Percentiles rank a stretch among this genome's conserved stretches.
phyloP scores from a whole-genome alignment of 2,113 vertebrate species.

The Albula glossodonta region DNA sequence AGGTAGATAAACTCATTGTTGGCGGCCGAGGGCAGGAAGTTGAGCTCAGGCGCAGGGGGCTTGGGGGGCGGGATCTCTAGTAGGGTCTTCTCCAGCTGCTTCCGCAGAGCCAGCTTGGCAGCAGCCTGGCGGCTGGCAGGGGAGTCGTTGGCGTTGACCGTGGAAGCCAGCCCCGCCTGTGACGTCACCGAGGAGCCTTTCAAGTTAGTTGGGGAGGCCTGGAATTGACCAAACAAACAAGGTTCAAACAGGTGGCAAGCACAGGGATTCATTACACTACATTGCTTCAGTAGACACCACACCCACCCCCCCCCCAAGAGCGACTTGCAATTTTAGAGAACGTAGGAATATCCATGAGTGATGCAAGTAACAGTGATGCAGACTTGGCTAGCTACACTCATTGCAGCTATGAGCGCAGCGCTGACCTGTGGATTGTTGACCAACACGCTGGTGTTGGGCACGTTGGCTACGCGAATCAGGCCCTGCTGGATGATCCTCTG shows the following conservation, averaged over 20 bases:
- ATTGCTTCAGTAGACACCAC: too few species aligned
- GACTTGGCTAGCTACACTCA: too few species aligned
- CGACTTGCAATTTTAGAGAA: too few species aligned
- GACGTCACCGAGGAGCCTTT: slow-evolving; percentile 76
- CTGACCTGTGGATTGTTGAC: slow-evolving; percentile 86
- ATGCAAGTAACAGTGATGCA: too few species aligned
- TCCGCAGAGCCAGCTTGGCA: slow-evolving; percentile 89
- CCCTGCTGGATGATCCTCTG: slow-evolving; percentile 97
- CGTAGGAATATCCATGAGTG: too few species aligned
- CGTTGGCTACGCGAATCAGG: slow-evolving; percentile 91
- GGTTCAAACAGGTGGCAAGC: neutral
- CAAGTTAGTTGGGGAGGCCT: slow-evolving; percentile 84
- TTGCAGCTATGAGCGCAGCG: neutral
- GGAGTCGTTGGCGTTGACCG: slow-evolving; percentile 75
- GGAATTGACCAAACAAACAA: slow-evolving; percentile 11
- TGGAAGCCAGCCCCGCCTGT: slow-evolving; percentile 61
- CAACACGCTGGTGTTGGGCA: slow-evolving; percentile 85
- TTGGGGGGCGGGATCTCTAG: slow-evolving; percentile 96
- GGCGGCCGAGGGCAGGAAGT: slow-evolving; percentile 93
- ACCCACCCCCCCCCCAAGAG: too few species aligned
- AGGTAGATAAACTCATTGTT: slow-evolving; percentile 98
- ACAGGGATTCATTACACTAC: too few species aligned
- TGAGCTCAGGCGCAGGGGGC: slow-evolving; percentile 89
- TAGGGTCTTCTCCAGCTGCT: slow-evolving; percentile 96
- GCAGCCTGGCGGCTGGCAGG: slow-evolving; percentile 92